phyloP scores from a whole-genome alignment of 2,888 invertebrate genomes.

The Eupithecia vulgata region DNA sequence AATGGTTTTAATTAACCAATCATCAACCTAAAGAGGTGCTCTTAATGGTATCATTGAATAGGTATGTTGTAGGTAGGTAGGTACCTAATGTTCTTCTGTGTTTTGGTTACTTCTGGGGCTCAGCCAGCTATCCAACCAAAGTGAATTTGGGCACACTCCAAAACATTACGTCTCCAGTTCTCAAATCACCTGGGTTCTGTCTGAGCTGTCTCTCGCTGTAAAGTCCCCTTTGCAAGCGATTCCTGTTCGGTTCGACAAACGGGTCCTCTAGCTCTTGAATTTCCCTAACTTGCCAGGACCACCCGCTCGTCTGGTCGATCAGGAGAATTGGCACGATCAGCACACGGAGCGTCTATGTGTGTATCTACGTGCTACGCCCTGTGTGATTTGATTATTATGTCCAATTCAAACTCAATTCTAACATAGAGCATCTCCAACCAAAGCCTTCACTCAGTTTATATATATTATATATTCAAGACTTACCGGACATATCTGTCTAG shows the following conservation, averaged over 20 bases:
- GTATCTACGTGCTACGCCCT: too few species aligned
- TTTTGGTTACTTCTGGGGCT: neutral
- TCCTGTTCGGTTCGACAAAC: neutral
- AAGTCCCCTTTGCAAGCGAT: too few species aligned
- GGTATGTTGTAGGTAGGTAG: too few species aligned
- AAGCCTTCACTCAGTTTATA: neutral
- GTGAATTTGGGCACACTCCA: neutral
- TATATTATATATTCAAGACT: neutral
- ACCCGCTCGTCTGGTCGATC: neutral
- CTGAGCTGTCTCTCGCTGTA: neutral
- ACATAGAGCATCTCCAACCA: neutral
- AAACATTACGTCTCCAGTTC: neutral
- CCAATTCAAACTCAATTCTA: neutral
- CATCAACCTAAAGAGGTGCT: slow-evolving; percentile 1
- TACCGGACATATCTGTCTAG: neutral
- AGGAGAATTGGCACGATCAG: neutral
- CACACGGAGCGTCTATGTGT: too few species aligned
- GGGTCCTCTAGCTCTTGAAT: neutral
- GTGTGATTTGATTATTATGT: too few species aligned
- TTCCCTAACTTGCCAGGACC: neutral
- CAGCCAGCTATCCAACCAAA: neutral
- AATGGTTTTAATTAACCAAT: slow-evolving; percentile 10
- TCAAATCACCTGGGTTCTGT: neutral
- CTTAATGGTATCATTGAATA: too few species aligned
- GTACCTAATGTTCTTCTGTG: too few species aligned